These are phyloP conservation scores for Nemapogon koenigi DNA, from an alignment of 2,888 invertebrate genomes.

Conservation along the genomic window DNA sequence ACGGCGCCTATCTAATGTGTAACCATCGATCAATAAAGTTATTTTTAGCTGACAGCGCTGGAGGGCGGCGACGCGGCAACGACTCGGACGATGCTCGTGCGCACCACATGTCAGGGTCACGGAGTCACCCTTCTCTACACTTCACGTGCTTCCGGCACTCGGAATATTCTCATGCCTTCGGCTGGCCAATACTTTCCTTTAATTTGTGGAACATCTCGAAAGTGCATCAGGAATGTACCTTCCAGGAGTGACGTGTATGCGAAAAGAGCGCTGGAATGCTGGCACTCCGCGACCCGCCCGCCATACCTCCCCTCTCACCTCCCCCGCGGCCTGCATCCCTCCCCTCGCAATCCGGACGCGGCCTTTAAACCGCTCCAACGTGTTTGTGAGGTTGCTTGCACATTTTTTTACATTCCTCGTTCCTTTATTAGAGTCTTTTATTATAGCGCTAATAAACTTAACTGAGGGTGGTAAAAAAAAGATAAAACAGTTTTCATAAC, in stretches of 20 bases:
- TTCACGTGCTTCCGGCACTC: constrained; percentile 22
- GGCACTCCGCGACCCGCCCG: constrained; percentile 29
- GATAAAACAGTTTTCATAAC: constrained; percentile 8
- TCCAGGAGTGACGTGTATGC: constrained; percentile 13
- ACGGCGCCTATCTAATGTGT: no score
- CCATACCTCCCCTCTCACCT: constrained; percentile 12
- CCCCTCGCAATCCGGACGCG: constrained; percentile 61
- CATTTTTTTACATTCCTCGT: constrained; percentile 60
- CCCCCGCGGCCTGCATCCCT: no score
- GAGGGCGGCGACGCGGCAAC: constrained; percentile 50
- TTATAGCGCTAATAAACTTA: constrained; percentile 19
- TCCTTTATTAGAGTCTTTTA: constrained; percentile 49
- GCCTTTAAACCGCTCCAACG: constrained; percentile 62
- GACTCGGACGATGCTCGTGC: constrained; percentile 26
- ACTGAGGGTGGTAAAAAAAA: constrained; percentile 7
- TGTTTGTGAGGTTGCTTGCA: constrained; percentile 63
- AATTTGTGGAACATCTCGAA: constrained; percentile 17
- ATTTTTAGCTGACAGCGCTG: constrained; percentile 40
- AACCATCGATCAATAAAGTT: constrained; percentile 33
- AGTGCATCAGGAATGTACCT: constrained; percentile 35
- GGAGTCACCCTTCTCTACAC: constrained; percentile 16
- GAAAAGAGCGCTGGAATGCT: constrained; percentile 42
- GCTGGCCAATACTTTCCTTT: constrained; percentile 26
- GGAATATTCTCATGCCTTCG: constrained; percentile 9
- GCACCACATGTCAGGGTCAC: constrained; percentile 38